Conservation (phyloP, 2,113 vertebrate species). For the Saccopteryx bilineata region DNA sequence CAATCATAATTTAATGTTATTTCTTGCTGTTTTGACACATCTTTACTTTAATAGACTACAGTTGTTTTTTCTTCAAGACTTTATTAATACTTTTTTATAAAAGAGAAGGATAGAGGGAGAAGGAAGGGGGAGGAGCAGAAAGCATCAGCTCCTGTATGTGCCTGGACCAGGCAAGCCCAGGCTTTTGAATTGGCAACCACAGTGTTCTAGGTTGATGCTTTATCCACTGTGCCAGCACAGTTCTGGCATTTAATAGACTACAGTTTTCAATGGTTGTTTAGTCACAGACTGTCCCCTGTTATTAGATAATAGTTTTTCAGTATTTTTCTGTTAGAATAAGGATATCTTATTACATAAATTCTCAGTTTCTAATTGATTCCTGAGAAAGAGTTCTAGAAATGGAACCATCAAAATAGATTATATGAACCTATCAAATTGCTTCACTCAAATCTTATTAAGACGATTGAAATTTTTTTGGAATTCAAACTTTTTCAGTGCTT, state of each 20-base stretch:
- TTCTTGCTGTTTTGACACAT: constrained; percentile 1
- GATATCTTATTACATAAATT: background rate
- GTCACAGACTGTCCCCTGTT: background rate
- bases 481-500: constrained; percentile 9
- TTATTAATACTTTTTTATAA: too few relatives aligned
- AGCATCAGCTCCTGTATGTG: too few relatives aligned
- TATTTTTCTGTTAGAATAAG: constrained; percentile 21
- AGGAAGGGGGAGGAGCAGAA: too few relatives aligned
- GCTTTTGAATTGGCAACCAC: background rate
- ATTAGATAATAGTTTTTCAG: background rate
- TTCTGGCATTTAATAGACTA: background rate
- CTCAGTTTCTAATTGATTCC: constrained; percentile 49
- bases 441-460: background rate
- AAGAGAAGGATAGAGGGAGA: too few relatives aligned
- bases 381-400: constrained; percentile 29
- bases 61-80: too few relatives aligned
- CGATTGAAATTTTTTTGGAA: constrained; percentile 52
- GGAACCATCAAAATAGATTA: background rate
- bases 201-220: too few relatives aligned
- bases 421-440: constrained; percentile 3
- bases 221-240: too few relatives aligned
- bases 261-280: background rate
- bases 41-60: background rate
- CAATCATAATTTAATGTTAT: background rate
- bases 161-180: too few relatives aligned